Conservation (phyloP, 2,113 vertebrate genomes). For the Hypanus sabinus region DNA sequence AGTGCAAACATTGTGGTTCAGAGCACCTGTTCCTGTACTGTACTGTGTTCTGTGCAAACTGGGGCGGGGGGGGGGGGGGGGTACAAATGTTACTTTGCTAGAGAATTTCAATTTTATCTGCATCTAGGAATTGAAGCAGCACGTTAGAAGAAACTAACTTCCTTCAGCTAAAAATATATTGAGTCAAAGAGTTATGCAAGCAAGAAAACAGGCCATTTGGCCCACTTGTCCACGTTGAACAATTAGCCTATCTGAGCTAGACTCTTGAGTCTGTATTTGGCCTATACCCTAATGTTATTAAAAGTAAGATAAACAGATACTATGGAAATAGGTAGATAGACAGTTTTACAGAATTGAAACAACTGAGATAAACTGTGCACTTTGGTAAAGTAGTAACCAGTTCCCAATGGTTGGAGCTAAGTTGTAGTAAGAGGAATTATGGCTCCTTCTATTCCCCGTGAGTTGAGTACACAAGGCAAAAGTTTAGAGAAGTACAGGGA, state of each 20-base stretch:
- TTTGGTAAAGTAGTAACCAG: background rate
- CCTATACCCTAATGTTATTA: background rate
- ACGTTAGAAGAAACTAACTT: no score
- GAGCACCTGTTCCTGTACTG: no score
- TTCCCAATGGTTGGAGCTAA: background rate
- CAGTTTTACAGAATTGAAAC: background rate
- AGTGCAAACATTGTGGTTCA: no score
- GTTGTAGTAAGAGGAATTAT: background rate
- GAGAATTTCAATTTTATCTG: background rate
- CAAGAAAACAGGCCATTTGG: no score
- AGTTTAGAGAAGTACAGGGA: background rate
- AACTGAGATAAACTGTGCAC: background rate
- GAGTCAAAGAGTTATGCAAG: background rate
- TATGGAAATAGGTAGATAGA: background rate
- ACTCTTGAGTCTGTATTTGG: no score
- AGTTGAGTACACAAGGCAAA: background rate
- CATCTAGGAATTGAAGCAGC: background rate
- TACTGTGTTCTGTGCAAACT: background rate
- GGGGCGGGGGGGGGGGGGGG: no score
- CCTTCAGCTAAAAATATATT: background rate
- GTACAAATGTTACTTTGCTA: background rate
- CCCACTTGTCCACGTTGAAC: no score
- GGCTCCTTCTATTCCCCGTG: background rate
- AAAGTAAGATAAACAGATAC: background rate
- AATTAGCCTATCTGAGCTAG: no score